Evolutionary conservation across 2,888 invertebrate genomes (phyloP).

Genomic region (Hyposoter dolosus): DNA sequence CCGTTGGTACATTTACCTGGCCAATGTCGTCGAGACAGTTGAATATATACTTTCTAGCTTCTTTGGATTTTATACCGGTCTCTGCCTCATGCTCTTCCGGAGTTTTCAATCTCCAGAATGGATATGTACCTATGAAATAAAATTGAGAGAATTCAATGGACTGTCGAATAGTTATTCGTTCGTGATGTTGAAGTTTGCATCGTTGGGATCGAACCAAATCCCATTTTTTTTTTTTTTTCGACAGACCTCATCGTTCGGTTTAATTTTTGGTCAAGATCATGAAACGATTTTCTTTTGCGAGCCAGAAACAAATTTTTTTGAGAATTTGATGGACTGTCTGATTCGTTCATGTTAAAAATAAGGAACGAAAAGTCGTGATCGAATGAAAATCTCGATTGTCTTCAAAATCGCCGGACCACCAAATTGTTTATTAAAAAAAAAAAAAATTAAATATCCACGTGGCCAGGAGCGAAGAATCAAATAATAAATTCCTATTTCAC

Average conservation of each 20-base stretch:
- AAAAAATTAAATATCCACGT: background rate
- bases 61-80: constrained; percentile 99
- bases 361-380: background rate
- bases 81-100: constrained; percentile 99
- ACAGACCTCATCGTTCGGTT: no score
- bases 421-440: no score
- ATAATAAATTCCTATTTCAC: background rate
- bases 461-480: background rate
- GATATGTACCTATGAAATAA: constrained; percentile 87
- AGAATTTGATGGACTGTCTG: no score
- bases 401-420: background rate
- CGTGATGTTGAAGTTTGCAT: no score
- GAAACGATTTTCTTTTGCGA: no score
- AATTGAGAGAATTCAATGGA: background rate
- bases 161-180: background rate
- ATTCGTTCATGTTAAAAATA: no score
- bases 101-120: constrained; percentile 95
- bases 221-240: no score
- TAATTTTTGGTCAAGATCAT: no score
- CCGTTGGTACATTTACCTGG: constrained; percentile 98
- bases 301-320: no score
- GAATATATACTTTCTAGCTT: constrained; percentile 99
- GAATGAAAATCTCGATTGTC: background rate
- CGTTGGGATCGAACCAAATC: no score
- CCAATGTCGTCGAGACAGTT: constrained; percentile 99